A percentile compares a stretch with the other conserved stretches of the same genome.
Evolutionary conservation across 2,797 vertebrate genomes (phyloP).

Genomic region (Valencia hispanica): DNA sequence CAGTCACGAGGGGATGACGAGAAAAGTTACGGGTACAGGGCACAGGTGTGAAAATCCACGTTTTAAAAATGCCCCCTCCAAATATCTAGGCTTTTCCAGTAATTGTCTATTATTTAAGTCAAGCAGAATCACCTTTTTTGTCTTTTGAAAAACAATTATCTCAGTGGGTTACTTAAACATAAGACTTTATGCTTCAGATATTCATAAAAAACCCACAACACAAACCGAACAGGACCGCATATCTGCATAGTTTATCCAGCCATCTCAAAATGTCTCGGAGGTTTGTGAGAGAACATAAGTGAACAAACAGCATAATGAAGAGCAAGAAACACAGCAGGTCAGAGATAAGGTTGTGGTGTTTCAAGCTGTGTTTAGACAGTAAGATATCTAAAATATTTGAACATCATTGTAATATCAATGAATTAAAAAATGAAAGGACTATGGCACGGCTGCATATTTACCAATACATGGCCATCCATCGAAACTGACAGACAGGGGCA

Average conservation of each 20-base stretch:
- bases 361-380: background rate
- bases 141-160: background rate
- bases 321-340: background rate
- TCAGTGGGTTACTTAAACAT: no score
- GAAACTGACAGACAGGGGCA: background rate
- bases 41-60: background rate
- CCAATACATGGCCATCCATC: background rate
- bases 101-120: background rate
- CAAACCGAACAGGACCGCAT: background rate
- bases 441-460: background rate
- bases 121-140: background rate
- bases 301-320: background rate
- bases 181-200: background rate
- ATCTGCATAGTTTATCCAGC: background rate
- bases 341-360: background rate
- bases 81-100: background rate
- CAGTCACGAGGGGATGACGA: conserved; percentile 15
- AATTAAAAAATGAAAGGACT: no score
- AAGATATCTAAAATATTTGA: background rate
- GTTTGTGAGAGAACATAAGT: background rate
- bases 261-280: background rate
- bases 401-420: no score
- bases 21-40: background rate
- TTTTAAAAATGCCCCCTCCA: background rate
- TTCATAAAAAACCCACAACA: background rate